Percentiles rank a stretch among this genome's conserved stretches.
These are phyloP conservation scores for Scotopteryx bipunctaria DNA, from an alignment of 2,888 invertebrate species.

Conservation along the genomic window DNA sequence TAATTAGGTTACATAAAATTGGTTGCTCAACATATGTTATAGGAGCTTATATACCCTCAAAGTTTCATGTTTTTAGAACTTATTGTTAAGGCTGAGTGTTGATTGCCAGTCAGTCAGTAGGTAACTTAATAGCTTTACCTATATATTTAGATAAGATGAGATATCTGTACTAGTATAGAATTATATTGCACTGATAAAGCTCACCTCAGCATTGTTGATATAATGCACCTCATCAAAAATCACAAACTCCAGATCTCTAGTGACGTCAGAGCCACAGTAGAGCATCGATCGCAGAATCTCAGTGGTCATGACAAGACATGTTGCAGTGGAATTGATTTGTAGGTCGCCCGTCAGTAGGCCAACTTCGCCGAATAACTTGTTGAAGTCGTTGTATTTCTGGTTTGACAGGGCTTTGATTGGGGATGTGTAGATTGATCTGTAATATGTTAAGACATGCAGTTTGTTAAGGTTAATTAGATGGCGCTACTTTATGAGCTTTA, in stretches of 20 bases:
- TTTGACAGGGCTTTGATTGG: conserved; percentile 99
- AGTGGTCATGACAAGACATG: conserved; percentile 99
- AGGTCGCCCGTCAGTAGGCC: conserved; percentile 97
- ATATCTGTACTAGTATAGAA: too few species aligned
- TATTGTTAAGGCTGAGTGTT: too few species aligned
- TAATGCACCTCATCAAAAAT: conserved; percentile 99
- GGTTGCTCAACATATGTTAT: too few species aligned
- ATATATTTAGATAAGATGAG: too few species aligned
- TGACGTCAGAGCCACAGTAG: conserved; percentile 96
- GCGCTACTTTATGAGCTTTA: too few species aligned
- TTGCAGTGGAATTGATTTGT: conserved; percentile 96
- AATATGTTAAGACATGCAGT: not conserved
- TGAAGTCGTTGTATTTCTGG: conserved; percentile 99
- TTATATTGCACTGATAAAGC: conserved; percentile 19
- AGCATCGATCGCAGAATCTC: conserved; percentile 99
- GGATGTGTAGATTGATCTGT: conserved; percentile 97
- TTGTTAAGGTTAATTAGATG: too few species aligned
- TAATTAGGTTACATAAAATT: too few species aligned
- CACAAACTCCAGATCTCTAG: conserved; percentile 98
- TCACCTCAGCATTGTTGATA: conserved; percentile 96
- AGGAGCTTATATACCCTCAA: too few species aligned
- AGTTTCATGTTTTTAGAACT: too few species aligned
- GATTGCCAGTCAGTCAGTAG: too few species aligned
- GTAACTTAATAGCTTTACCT: too few species aligned
- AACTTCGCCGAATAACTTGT: conserved; percentile 94